Evolutionary conservation across 92 coral and sea anemone species (phyloP).

Genomic region (Meandrina meandrites): DNA sequence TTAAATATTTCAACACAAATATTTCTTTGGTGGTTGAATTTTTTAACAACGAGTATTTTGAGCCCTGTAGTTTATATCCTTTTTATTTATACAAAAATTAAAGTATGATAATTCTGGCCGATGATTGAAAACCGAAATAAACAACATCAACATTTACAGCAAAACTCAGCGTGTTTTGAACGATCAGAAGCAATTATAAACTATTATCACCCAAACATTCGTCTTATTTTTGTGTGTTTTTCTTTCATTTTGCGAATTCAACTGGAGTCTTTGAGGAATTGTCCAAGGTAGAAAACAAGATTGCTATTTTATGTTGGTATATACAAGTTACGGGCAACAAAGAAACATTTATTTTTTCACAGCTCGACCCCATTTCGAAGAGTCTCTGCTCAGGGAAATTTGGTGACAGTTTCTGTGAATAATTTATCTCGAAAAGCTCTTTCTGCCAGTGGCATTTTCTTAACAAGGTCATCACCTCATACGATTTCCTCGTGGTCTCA

Average conservation of each 20-base stretch:
- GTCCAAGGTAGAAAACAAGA: neutral
- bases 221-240: neutral
- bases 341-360: neutral
- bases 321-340: too few species aligned
- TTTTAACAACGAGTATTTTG: neutral
- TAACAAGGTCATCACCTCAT: neutral
- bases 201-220: neutral
- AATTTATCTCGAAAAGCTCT: neutral
- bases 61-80: neutral
- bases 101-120: neutral
- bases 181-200: neutral
- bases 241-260: too few species aligned
- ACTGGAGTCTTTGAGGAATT: too few species aligned
- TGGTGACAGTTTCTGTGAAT: neutral
- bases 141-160: neutral
- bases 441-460: neutral
- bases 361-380: constrained; percentile 6
- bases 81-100: neutral
- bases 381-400: too few species aligned
- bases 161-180: neutral
- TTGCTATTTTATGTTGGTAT: too few species aligned
- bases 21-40: neutral
- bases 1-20: neutral
- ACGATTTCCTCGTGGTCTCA: neutral
- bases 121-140: neutral